These are phyloP conservation scores for Discoglossus pictus DNA, from an alignment of 2,797 vertebrate species.

Conservation along the genomic window DNA sequence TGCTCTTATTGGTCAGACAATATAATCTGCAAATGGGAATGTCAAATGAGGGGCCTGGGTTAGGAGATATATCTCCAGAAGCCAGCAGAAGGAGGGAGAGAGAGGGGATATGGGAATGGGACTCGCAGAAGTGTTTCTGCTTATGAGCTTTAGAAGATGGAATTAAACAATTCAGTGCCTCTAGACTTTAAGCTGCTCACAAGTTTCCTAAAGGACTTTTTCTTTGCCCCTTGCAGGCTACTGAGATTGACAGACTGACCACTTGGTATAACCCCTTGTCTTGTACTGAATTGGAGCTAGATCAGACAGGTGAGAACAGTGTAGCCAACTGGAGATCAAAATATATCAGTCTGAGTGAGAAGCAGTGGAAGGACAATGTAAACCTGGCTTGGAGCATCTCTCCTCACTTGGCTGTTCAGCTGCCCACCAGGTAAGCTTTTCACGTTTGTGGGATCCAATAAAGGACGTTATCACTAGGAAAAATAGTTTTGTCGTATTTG, in stretches of 20 bases:
- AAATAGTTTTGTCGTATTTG: too few relatives aligned
- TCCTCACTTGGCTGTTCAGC: constrained; percentile 89
- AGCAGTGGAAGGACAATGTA: constrained; percentile 97
- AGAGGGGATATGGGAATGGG: too few relatives aligned
- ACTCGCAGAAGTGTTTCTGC: too few relatives aligned
- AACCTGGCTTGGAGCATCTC: constrained; percentile 96
- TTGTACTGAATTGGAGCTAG: constrained; percentile 87
- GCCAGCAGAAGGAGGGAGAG: too few relatives aligned
- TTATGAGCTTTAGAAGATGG: too few relatives aligned
- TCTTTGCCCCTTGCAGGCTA: constrained; percentile 74
- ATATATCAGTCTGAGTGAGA: constrained; percentile 91
- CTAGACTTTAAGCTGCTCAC: too few relatives aligned
- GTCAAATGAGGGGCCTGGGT: too few relatives aligned
- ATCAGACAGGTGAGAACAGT: constrained; percentile 92
- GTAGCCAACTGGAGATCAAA: constrained; percentile 97
- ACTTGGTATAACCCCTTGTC: constrained; percentile 97
- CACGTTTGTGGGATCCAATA: too few relatives aligned
- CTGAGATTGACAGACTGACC: constrained; percentile 91
- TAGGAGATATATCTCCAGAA: too few relatives aligned
- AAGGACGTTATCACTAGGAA: too few relatives aligned
- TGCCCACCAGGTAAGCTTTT: constrained; percentile 81
- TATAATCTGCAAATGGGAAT: too few relatives aligned
- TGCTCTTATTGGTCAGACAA: too few relatives aligned
- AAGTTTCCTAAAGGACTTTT: neutral
- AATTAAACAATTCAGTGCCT: neutral